Percentiles rank a stretch among this genome's conserved stretches.
These are phyloP conservation scores for Microtus richardsoni DNA, from an alignment of 2,113 vertebrate genomes.

Conservation along the genomic window DNA sequence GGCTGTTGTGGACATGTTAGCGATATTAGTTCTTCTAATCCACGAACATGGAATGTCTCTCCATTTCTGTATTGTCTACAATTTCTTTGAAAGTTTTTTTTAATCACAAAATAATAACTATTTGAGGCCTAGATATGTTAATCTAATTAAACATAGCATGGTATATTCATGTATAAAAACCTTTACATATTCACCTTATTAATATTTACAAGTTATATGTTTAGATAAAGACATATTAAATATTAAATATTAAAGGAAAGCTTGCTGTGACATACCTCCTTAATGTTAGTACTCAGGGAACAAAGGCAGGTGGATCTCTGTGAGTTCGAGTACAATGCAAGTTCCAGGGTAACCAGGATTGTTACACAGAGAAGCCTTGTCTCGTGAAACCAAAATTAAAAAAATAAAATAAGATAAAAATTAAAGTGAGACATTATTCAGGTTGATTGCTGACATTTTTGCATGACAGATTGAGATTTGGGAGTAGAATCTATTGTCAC, in stretches of 20 bases:
- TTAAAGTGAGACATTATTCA: neutral
- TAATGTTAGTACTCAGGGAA: neutral
- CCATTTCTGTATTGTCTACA: neutral
- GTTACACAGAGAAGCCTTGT: neutral
- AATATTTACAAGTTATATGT: neutral
- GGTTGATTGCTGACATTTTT: constrained; percentile 10
- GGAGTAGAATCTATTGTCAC: neutral
- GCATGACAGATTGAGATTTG: neutral
- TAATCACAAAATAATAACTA: neutral
- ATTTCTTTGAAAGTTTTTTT: neutral
- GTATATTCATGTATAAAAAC: neutral
- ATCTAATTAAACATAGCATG: neutral
- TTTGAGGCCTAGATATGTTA: neutral
- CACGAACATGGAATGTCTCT: neutral
- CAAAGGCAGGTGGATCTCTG: neutral
- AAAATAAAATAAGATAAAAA: neutral
- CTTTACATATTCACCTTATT: neutral
- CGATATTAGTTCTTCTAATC: neutral
- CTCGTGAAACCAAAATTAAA: neutral
- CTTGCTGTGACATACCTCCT: neutral
- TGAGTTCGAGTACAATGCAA: neutral
- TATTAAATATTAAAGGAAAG: neutral
- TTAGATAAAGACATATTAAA: no score
- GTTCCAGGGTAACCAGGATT: neutral
- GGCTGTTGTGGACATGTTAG: neutral